These are phyloP conservation scores for Polypterus bichir DNA, from an alignment of 2,113 vertebrate genomes.

Conservation along the genomic window DNA sequence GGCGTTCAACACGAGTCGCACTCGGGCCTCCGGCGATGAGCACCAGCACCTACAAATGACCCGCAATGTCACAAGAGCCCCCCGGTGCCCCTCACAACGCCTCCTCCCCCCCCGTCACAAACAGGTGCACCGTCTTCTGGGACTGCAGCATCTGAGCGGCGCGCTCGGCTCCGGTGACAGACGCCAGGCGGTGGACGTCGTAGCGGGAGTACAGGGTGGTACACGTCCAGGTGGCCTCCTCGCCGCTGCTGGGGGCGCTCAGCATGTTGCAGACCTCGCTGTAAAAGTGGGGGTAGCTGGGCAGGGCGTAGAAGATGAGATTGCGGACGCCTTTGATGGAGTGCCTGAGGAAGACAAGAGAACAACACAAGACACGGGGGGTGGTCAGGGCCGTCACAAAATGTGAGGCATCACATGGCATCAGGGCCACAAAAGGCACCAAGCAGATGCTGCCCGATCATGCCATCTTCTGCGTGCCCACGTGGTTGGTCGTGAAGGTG, in stretches of 20 bases:
- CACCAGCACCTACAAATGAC: background rate
- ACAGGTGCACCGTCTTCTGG: conserved; percentile 78
- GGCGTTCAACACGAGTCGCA: no score
- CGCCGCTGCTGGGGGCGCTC: conserved; percentile 45
- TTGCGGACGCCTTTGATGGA: conserved; percentile 80
- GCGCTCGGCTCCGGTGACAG: conserved; percentile 69
- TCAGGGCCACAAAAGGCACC: no score
- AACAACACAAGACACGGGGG: no score
- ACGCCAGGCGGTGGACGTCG: conserved; percentile 70
- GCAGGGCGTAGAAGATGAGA: conserved; percentile 87
- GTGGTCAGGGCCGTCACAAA: no score
- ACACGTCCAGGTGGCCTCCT: conserved; percentile 82
- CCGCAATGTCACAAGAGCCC: no score
- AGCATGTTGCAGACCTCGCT: conserved; percentile 93
- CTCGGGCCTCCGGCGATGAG: no score
- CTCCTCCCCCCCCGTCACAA: conserved; percentile 74
- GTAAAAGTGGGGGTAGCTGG: conserved; percentile 87
- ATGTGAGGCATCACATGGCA: no score
- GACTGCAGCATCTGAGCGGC: conserved; percentile 90
- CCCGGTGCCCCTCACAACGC: conserved; percentile 50
- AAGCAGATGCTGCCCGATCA: no score
- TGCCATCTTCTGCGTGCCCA: no score
- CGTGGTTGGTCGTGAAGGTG: no score
- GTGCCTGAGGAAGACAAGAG: conserved; percentile 49
- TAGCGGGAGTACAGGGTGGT: conserved; percentile 81